Conservation (phyloP, 2,888 invertebrate species). For the Seira sanloemensis region DNA sequence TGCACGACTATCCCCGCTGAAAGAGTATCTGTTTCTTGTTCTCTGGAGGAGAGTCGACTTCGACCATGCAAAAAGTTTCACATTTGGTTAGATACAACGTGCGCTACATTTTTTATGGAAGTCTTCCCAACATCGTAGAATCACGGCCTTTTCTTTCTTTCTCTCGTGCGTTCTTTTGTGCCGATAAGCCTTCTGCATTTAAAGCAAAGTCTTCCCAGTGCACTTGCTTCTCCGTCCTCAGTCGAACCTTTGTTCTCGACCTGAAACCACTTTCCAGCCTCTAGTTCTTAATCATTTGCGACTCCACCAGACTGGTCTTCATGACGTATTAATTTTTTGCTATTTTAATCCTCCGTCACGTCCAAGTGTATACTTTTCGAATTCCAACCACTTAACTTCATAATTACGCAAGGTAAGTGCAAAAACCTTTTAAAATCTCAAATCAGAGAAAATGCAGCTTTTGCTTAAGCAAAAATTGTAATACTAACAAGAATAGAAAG, state of each 20-base stretch:
- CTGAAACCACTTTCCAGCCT: constrained; percentile 62
- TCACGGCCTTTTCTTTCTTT: constrained; percentile 10
- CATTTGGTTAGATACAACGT: neutral
- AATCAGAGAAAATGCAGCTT: neutral
- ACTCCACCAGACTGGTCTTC: neutral
- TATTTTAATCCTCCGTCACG: too few species aligned
- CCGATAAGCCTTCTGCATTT: constrained; percentile 14
- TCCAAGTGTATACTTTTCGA: neutral
- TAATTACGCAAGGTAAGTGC: neutral
- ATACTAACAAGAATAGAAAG: too few species aligned
- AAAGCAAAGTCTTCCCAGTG: constrained; percentile 57
- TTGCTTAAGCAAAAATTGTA: neutral
- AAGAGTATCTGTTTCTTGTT: constrained; percentile 39
- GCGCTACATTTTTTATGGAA: neutral
- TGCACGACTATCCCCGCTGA: constrained; percentile 1
- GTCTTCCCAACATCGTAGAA: too few species aligned
- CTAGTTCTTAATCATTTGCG: neutral
- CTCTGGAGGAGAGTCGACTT: constrained; percentile 23
- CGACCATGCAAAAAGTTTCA: constrained; percentile 29
- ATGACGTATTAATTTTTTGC: too few species aligned
- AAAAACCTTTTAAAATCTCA: neutral
- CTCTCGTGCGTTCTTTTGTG: constrained; percentile 20
- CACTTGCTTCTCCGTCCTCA: constrained; percentile 65
- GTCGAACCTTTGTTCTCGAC: constrained; percentile 68
- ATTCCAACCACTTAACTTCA: neutral